phyloP scores from a whole-genome alignment of 2,113 vertebrate species.

The Lathamus discolor region DNA sequence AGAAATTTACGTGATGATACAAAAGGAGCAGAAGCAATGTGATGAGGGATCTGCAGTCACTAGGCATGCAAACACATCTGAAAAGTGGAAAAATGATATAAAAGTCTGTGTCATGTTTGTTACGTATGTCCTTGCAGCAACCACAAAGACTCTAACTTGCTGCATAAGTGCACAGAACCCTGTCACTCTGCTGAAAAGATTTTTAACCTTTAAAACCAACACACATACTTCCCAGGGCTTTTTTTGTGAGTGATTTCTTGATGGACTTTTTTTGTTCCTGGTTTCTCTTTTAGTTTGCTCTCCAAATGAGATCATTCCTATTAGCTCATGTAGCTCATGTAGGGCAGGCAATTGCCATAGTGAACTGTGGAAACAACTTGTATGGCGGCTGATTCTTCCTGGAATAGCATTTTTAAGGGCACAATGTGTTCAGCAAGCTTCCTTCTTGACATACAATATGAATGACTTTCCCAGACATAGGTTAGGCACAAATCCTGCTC shows the following conservation, averaged over 20 bases:
- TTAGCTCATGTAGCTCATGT: neutral
- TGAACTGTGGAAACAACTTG: neutral
- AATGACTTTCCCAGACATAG: neutral
- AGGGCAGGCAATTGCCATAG: neutral
- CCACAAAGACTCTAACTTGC: neutral
- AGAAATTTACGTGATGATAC: neutral
- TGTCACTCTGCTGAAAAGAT: neutral
- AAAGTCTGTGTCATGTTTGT: neutral
- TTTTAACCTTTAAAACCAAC: neutral
- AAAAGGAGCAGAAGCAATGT: neutral
- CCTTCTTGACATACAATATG: neutral
- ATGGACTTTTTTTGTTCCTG: neutral
- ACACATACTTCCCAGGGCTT: neutral
- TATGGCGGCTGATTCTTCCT: neutral
- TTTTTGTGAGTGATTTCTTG: neutral
- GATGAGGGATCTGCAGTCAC: neutral
- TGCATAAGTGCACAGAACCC: neutral
- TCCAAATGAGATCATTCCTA: neutral
- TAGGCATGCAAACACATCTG: neutral
- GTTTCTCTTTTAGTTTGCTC: neutral
- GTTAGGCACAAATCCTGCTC: neutral
- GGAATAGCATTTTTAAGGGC: slow-evolving; percentile 7
- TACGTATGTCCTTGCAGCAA: neutral
- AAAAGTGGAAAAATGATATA: neutral
- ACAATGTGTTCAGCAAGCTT: neutral